Percentiles rank a stretch among this genome's conserved stretches.
Evolutionary conservation across 2,888 invertebrate genomes (phyloP).

Genomic region (Caenorhabditis sulstoni): DNA sequence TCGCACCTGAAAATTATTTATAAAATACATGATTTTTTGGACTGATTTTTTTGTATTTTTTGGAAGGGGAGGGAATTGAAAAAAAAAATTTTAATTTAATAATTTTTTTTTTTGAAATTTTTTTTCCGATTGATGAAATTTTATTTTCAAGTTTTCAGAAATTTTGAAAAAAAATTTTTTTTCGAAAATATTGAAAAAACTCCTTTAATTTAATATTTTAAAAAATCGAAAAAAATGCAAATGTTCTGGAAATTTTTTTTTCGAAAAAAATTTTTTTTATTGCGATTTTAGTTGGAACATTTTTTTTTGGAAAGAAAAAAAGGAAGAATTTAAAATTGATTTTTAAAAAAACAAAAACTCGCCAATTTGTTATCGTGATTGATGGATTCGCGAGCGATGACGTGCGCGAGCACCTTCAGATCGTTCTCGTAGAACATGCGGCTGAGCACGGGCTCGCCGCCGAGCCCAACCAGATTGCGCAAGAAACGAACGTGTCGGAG

Average conservation of each 20-base stretch:
- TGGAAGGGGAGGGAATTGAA: too few species aligned
- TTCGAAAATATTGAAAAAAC: conserved; percentile 2
- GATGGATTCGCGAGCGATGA: conserved; percentile 58
- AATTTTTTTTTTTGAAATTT: conserved; percentile 10
- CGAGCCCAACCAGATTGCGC: conserved; percentile 33
- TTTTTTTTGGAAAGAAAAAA: too few species aligned
- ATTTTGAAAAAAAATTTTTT: not conserved
- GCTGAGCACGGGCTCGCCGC: conserved; percentile 20
- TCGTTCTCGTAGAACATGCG: conserved; percentile 68
- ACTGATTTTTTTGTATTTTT: conserved; percentile 3
- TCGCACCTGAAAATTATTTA: conserved; percentile 18
- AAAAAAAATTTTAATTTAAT: too few species aligned
- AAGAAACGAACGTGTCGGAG: conserved; percentile 37
- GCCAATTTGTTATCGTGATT: conserved; percentile 57
- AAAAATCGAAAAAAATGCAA: too few species aligned
- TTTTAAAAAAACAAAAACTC: not conserved
- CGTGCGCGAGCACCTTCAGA: conserved; percentile 57
- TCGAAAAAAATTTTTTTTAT: too few species aligned
- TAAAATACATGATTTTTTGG: conserved; percentile 3
- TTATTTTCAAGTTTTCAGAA: too few species aligned
- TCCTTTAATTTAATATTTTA: too few species aligned
- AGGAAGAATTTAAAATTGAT: too few species aligned
- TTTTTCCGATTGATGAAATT: not conserved
- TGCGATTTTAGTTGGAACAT: too few species aligned
- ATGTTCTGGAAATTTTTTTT: too few species aligned